phyloP scores from a whole-genome alignment of 1,140 invertebrate genomes.

The Trichomalopsis sarcophagae region DNA sequence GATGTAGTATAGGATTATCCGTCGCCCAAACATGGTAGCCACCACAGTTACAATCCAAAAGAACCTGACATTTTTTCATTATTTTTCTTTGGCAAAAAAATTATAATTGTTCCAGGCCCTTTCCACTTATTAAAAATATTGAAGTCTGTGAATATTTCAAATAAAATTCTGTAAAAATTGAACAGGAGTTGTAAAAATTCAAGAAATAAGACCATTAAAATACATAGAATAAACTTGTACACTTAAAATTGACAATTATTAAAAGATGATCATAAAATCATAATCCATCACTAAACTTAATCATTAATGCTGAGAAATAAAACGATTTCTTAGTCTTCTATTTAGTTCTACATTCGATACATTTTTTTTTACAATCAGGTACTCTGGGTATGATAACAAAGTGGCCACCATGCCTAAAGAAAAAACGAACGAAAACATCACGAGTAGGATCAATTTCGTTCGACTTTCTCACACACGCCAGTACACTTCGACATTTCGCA shows the following conservation, averaged over 20 bases:
- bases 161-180: neutral
- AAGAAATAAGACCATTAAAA: neutral
- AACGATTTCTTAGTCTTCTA: neutral
- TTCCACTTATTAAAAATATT: neutral
- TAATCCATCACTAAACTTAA: neutral
- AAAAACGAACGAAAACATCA: conserved; percentile 36
- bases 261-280: neutral
- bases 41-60: conserved; percentile 34
- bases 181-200: neutral
- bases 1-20: conserved; percentile 39
- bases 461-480: neutral
- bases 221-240: neutral
- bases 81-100: neutral
- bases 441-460: conserved; percentile 30
- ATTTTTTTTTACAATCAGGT: neutral
- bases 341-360: neutral
- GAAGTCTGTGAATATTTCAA: neutral
- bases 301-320: neutral
- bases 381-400: conserved; percentile 4
- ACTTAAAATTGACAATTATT: neutral
- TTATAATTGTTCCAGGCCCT: neutral
- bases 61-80: conserved; percentile 24
- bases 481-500: conserved; percentile 33
- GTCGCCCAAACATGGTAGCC: conserved; percentile 27
- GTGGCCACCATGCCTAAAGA: conserved; percentile 36